A percentile compares a stretch with the other conserved stretches of the same genome.
Evolutionary conservation across 92 coral and sea anemone species (phyloP).

Genomic region (Phymanthus crucifer): DNA sequence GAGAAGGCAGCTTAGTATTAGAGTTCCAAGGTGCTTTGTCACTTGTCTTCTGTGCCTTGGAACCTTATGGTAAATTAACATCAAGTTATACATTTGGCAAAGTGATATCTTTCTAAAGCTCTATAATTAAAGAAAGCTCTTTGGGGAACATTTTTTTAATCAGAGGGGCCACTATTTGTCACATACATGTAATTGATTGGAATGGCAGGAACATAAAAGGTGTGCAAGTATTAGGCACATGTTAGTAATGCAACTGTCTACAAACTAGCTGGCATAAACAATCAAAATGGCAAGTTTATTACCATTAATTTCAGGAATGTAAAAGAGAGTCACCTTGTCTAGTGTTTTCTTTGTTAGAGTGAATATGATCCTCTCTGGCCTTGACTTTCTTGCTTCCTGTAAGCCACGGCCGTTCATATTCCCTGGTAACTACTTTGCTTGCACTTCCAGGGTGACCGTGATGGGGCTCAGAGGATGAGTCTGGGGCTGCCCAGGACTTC

Average conservation of each 20-base stretch:
- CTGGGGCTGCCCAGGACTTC: slow-evolving; percentile 88
- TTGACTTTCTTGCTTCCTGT: slow-evolving; percentile 65
- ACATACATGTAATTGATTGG: neutral
- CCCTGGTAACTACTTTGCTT: slow-evolving; percentile 59
- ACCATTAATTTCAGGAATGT: too few relatives aligned
- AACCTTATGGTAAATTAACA: slow-evolving; percentile 8
- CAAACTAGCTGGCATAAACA: neutral
- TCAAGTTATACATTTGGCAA: too few relatives aligned
- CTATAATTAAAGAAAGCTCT: neutral
- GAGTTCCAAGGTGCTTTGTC: slow-evolving; percentile 70
- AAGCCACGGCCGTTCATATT: slow-evolving; percentile 83
- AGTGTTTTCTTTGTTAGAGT: slow-evolving; percentile 26
- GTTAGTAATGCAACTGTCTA: too few relatives aligned
- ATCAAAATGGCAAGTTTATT: neutral
- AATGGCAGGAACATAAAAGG: too few relatives aligned
- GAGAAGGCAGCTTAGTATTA: slow-evolving; percentile 78
- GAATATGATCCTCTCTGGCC: slow-evolving; percentile 26
- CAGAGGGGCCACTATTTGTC: too few relatives aligned
- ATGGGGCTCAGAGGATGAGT: slow-evolving; percentile 31
- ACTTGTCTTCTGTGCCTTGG: slow-evolving; percentile 13
- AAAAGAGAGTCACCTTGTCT: slow-evolving; percentile 15
- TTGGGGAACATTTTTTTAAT: too few relatives aligned
- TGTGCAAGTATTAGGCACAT: too few relatives aligned
- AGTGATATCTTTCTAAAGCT: too few relatives aligned
- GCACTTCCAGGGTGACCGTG: slow-evolving; percentile 48